Evolutionary conservation across 2,888 invertebrate genomes (phyloP).

Genomic region (Agonum fuliginosum): DNA sequence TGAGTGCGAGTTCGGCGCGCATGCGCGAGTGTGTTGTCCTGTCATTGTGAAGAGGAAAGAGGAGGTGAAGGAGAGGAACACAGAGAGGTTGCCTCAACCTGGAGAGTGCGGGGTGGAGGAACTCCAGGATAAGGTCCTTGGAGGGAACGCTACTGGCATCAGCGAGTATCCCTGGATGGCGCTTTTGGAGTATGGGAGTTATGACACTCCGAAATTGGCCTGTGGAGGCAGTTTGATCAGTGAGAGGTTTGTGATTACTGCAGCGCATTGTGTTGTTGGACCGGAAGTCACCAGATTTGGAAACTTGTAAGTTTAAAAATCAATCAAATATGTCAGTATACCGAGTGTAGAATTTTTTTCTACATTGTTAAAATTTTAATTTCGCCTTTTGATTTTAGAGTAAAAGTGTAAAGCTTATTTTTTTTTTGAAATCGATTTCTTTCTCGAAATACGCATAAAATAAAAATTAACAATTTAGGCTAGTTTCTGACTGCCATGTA

Average conservation of each 20-base stretch:
- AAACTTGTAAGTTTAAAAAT: conserved; percentile 50
- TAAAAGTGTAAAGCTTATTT: no score
- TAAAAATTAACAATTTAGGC: no score
- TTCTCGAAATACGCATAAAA: no score
- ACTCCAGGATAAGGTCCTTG: conserved; percentile 67
- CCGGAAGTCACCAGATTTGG: conserved; percentile 16
- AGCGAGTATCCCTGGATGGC: conserved; percentile 77
- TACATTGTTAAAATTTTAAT: no score
- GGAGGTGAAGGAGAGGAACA: neutral
- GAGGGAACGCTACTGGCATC: conserved; percentile 71
- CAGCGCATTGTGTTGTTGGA: conserved; percentile 73
- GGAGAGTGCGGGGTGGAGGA: conserved; percentile 68
- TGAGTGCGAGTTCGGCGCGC: conserved; percentile 22
- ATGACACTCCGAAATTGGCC: conserved; percentile 62
- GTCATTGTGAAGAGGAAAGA: conserved; percentile 2
- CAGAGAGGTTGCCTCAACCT: conserved; percentile 57
- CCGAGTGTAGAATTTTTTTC: no score
- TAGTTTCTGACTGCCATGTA: no score
- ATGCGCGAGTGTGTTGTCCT: conserved; percentile 48
- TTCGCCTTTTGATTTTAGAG: no score
- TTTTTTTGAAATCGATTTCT: no score
- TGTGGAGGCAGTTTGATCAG: conserved; percentile 76
- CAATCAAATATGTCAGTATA: neutral
- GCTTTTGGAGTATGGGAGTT: conserved; percentile 72
- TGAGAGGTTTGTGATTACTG: conserved; percentile 74